phyloP scores from a whole-genome alignment of 2,113 vertebrate genomes.

The Oreotrochilus melanogaster region DNA sequence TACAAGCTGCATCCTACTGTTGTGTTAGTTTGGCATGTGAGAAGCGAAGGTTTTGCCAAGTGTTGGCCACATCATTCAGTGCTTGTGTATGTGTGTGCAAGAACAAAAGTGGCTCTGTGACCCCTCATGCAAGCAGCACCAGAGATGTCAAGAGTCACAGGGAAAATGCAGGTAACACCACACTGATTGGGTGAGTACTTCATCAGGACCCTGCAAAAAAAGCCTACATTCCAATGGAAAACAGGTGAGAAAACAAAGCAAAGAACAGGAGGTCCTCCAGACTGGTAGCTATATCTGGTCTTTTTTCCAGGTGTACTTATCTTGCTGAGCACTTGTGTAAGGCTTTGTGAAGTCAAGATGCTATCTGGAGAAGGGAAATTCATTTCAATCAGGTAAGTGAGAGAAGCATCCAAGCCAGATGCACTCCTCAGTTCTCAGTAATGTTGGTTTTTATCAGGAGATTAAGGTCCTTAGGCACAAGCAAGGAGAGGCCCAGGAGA shows the following conservation, averaged over 20 bases:
- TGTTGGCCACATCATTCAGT: background rate
- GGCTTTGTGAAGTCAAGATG: background rate
- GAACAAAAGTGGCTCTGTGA: background rate
- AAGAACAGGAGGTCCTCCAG: background rate
- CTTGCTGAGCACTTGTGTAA: background rate
- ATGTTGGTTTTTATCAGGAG: background rate
- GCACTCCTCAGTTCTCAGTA: background rate
- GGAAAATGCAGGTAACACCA: rapidly evolving
- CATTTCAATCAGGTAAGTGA: background rate
- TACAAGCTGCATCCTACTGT: background rate
- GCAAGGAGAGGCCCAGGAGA: background rate
- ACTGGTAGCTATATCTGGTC: background rate
- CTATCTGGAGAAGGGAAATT: background rate
- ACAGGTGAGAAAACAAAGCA: background rate
- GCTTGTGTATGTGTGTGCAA: background rate
- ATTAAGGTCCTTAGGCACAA: background rate
- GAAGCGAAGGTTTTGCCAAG: background rate
- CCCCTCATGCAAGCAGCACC: background rate
- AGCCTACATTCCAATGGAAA: background rate
- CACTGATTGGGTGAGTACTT: background rate
- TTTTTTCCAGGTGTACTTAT: background rate
- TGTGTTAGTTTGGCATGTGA: background rate
- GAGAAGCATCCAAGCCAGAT: background rate
- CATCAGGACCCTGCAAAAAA: background rate
- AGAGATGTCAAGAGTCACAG: rapidly evolving